Evolutionary conservation across 2,113 vertebrate genomes (phyloP).

Genomic region (Ceyx cyanopectus): DNA sequence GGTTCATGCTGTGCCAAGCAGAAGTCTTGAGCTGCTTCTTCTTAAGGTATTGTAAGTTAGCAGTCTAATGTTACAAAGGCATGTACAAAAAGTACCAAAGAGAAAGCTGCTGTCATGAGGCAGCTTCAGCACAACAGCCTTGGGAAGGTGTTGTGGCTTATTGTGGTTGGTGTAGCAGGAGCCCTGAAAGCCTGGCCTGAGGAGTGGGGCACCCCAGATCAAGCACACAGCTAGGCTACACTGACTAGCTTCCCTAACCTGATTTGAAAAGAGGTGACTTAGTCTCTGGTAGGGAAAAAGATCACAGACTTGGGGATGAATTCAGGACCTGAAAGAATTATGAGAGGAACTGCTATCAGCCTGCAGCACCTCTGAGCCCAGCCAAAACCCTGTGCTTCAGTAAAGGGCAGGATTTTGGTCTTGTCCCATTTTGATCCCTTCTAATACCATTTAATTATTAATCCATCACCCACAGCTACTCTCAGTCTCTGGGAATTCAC

Average conservation of each 20-base stretch:
- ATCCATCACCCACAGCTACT: not conserved
- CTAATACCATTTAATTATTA: not conserved
- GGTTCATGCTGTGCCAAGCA: not conserved
- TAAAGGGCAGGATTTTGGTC: not conserved
- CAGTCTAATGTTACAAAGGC: not conserved
- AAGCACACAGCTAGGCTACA: not conserved
- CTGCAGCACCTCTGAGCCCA: not conserved
- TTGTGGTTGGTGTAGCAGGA: accelerated
- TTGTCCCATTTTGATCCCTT: not conserved
- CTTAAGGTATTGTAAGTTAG: not conserved
- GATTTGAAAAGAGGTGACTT: no score
- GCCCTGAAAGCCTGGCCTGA: not conserved
- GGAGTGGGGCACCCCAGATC: accelerated
- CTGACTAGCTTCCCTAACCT: not conserved
- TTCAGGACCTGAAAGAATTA: not conserved
- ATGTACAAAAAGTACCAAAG: not conserved
- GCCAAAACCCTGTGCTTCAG: not conserved
- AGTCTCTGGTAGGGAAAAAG: not conserved
- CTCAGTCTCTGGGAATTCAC: not conserved
- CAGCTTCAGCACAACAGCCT: not conserved
- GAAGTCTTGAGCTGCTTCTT: not conserved
- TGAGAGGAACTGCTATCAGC: not conserved
- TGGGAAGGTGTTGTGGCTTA: not conserved
- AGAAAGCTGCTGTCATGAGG: not conserved
- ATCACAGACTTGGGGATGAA: not conserved